phyloP scores from a whole-genome alignment of 2,888 invertebrate species.

The Limenitis camilla region DNA sequence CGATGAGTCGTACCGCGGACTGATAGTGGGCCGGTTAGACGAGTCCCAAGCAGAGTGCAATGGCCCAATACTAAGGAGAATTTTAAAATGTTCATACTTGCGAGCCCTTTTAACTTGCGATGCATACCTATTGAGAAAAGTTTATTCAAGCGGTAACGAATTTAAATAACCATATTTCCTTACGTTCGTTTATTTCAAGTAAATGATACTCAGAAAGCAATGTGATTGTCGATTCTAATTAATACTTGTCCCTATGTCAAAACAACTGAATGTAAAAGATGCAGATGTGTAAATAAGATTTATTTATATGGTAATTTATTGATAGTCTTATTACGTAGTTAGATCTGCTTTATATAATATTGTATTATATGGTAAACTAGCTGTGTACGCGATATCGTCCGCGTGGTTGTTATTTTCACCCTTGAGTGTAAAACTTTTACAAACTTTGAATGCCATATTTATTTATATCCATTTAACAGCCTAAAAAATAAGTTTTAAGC shows the following conservation, averaged over 20 bases:
- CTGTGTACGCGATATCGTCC: no score
- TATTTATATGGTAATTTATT: slow-evolving; percentile 27
- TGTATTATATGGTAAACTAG: no score
- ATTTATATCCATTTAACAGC: no score
- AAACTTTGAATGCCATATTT: no score
- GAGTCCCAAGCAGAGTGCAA: slow-evolving; percentile 68
- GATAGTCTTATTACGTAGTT: slow-evolving; percentile 26
- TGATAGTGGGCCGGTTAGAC: slow-evolving; percentile 73
- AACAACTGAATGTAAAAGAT: slow-evolving; percentile 14
- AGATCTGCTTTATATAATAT: slow-evolving; percentile 3
- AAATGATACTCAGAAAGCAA: slow-evolving; percentile 41
- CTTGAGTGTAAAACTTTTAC: no score
- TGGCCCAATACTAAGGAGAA: slow-evolving; percentile 69
- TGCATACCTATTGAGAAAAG: slow-evolving; percentile 10
- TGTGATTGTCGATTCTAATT: slow-evolving; percentile 35
- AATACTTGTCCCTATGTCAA: slow-evolving; percentile 20
- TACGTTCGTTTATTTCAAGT: slow-evolving; percentile 20
- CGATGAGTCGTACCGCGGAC: slow-evolving; percentile 68
- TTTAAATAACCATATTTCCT: background rate
- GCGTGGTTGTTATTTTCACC: no score
- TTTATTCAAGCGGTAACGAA: background rate
- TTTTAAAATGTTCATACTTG: slow-evolving; percentile 65
- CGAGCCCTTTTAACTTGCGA: slow-evolving; percentile 49
- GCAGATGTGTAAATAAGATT: slow-evolving; percentile 10
- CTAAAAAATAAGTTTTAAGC: no score